Evolutionary conservation across 2,888 invertebrate species (phyloP), one percentile per base, ranked within the genome.

Genomic region (Pachycephus smyrnensis): DNA sequence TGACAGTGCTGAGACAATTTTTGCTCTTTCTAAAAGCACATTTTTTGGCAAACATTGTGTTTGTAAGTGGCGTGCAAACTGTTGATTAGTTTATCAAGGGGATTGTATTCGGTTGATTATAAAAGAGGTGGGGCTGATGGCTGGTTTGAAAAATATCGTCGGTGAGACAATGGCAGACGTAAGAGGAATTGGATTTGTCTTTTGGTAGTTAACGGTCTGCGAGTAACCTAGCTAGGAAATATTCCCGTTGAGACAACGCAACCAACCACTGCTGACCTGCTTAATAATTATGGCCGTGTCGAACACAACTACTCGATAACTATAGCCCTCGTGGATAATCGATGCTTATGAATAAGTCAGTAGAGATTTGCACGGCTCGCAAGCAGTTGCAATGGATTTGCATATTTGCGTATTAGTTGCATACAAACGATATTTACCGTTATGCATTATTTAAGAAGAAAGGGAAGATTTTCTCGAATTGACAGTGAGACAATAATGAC

Each of bases 131-230:
- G 23, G 23, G 9, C 23, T 55, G 23, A 23, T 55, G 2, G 23
- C 55, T 55, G 23, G 9, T 55, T 9, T 55, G 55, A 55, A 23
- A 23, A 55, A 55, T 55, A 55, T 9, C 55, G 55, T 3, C 23
- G 23, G 55, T 55, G 23, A 55, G 55, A 55, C 55, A 55, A 55
- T 55, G 55, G 71, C 71, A 71, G 12, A 71, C 71, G 71, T 33
- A 33, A 33, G 69, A 69, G 30, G 71, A 71, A 71, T 37, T 75
- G 37, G 73, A 73, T 79, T 79, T 80, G 79, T 82, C 80, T 88
- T 86, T 82, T 83, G 81, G 83, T 81, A 80, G 84, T 81, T 88
- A 87, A 88, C 87, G 88, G 88, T 86, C 84, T 83, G 83, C 79
- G 81, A 80, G 55, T 55, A 55, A 55, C 23, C 55, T 79, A 81